These are phyloP conservation scores for Drosophila eugracilis DNA, from an alignment of 1,140 invertebrate genomes.

Conservation along the genomic window DNA sequence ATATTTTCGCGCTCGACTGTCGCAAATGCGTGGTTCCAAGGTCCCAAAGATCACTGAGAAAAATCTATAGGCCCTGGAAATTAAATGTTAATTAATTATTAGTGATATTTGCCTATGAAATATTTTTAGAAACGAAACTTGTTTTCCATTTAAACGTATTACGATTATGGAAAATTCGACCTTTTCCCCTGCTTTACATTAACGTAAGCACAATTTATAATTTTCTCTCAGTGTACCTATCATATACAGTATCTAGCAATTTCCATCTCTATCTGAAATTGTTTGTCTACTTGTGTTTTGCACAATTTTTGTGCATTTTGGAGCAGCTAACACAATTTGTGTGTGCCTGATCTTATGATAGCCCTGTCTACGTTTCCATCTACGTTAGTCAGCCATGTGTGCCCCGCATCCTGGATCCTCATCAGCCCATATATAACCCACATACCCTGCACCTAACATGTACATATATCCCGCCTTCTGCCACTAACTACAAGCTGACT, in stretches of 20 bases:
- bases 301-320: slow-evolving; percentile 63
- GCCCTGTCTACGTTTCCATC: slow-evolving; percentile 46
- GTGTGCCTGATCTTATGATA: slow-evolving; percentile 77
- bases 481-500: slow-evolving; percentile 81
- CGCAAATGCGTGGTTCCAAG: slow-evolving; percentile 5
- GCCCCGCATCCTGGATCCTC: slow-evolving; percentile 9
- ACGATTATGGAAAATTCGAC: no score
- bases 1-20: slow-evolving; percentile 63
- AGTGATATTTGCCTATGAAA: no score
- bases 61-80: no score
- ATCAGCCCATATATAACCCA: not conserved
- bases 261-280: slow-evolving; percentile 37
- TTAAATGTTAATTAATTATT: no score
- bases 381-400: slow-evolving; percentile 30
- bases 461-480: slow-evolving; percentile 33
- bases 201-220: not conserved
- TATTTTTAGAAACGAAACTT: no score
- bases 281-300: slow-evolving; percentile 43
- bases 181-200: no score
- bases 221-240: not conserved
- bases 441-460: not conserved
- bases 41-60: not conserved
- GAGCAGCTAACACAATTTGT: slow-evolving; percentile 70
- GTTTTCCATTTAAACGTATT: no score
- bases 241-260: slow-evolving; percentile 12